Evolutionary conservation across 2,113 vertebrate species (phyloP).

Genomic region (Calidris pygmaea): DNA sequence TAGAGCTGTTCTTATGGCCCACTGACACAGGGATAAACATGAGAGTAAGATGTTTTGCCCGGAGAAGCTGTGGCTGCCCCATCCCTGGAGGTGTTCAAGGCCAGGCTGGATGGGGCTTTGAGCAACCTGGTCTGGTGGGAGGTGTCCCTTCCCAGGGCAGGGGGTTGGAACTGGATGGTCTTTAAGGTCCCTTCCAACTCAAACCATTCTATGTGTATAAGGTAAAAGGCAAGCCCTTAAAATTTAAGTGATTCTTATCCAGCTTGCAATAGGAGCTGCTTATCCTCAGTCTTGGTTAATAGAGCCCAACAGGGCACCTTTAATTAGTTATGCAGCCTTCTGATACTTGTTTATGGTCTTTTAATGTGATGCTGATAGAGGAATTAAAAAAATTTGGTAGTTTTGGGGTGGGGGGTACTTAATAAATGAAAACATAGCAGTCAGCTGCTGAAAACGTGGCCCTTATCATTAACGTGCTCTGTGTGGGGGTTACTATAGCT

Average conservation of each 20-base stretch:
- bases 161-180: too few species aligned
- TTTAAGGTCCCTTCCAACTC: too few species aligned
- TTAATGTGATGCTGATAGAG: not conserved
- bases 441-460: not conserved
- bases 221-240: not conserved
- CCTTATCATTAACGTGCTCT: accelerated
- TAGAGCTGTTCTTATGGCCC: not conserved
- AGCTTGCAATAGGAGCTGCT: not conserved
- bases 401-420: not conserved
- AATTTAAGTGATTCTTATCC: not conserved
- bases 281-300: not conserved
- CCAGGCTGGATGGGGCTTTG: too few species aligned
- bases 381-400: not conserved
- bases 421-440: not conserved
- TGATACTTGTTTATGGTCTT: not conserved
- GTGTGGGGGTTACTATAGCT: not conserved
- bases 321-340: not conserved
- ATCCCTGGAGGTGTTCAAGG: too few species aligned
- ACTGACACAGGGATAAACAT: not conserved
- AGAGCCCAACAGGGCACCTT: not conserved
- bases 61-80: too few species aligned
- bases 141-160: too few species aligned
- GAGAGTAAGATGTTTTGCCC: not conserved
- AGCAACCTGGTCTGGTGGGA: too few species aligned
- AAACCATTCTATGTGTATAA: not conserved